Conservation (phyloP, 2,113 vertebrate species). For the Podarcis cretensis region DNA sequence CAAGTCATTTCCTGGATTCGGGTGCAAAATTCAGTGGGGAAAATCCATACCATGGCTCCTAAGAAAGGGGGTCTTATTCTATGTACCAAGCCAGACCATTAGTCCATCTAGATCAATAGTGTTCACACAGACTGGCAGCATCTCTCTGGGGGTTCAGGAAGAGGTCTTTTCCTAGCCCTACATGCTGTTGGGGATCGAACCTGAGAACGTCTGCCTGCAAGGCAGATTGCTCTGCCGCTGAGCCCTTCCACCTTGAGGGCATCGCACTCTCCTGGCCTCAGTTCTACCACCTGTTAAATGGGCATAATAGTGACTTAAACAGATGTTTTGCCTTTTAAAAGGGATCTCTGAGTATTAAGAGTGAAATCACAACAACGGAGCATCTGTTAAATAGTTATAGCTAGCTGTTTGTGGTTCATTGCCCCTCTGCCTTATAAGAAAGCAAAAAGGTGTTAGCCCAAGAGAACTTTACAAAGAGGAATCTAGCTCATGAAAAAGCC, state of each 20-base stretch:
- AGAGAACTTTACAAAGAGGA: not conserved
- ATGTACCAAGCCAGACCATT: too few species aligned
- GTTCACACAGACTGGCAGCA: too few species aligned
- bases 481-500: not conserved
- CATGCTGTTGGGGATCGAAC: too few species aligned
- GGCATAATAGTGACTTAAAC: not conserved
- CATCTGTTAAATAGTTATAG: not conserved
- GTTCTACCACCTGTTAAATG: not conserved
- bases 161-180: too few species aligned
- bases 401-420: not conserved
- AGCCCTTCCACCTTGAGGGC: not conserved
- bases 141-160: too few species aligned
- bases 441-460: too few species aligned
- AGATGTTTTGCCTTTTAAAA: not conserved
- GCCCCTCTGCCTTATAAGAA: too few species aligned
- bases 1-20: not conserved
- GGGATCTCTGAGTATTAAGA: not conserved
- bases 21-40: too few species aligned
- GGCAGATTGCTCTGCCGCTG: too few species aligned
- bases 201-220: too few species aligned
- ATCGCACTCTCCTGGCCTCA: not conserved
- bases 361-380: not conserved
- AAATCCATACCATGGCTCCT: not conserved
- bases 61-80: not conserved
- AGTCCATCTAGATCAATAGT: too few species aligned